Evolutionary conservation across 2,888 invertebrate genomes (phyloP), one percentile per base, ranked within the genome.

Genomic region (Cosmopolites sordidus): DNA sequence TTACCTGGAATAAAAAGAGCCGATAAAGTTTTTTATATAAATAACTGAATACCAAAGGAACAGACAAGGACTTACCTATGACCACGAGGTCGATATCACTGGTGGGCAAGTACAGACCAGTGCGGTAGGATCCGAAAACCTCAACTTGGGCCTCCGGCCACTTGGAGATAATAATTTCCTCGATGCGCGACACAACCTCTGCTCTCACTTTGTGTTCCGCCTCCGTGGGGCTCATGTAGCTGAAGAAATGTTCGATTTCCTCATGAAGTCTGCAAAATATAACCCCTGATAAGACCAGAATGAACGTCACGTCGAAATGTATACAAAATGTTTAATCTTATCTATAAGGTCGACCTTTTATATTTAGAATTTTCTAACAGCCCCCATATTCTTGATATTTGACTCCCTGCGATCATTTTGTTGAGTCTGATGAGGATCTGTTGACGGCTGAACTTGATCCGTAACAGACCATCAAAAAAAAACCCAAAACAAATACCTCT

Each of bases 61-160:
- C 3, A 22, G 22, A 5, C 3, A 3, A 5, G 22, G 8, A 40
- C 61, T 58, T 67, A 82, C 83, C 83, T 64, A 83, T 81, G 54
- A 83, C 82, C 51, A 83, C 83, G 53, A 75, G 67, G 66, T 83
- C 82, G 67, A 86, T 86, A 70, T 86, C 86, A 70, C 95, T 95
- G 69, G 97, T 97, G 61, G 98, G 98, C 73, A 99, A 82, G 79
- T 97, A 99, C 61, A 99, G 84, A 50, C 95, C 95, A 59, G 98
- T 98, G 65, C 93, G 85, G 78, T 96, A 97, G 69, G 96, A 96
- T 68, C 98, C 98, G 79, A 98, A 99, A 68, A 97, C 90, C 78
- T 97, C 94, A 61, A 98, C 95, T 73, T 90, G 82, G 54, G 96
- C 93, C 70, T 90, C 86, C 55, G 93, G 92, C 94, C 95, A 97